Evolutionary conservation across 2,888 invertebrate genomes (phyloP).

Genomic region (Caenorhabditis sulstoni): DNA sequence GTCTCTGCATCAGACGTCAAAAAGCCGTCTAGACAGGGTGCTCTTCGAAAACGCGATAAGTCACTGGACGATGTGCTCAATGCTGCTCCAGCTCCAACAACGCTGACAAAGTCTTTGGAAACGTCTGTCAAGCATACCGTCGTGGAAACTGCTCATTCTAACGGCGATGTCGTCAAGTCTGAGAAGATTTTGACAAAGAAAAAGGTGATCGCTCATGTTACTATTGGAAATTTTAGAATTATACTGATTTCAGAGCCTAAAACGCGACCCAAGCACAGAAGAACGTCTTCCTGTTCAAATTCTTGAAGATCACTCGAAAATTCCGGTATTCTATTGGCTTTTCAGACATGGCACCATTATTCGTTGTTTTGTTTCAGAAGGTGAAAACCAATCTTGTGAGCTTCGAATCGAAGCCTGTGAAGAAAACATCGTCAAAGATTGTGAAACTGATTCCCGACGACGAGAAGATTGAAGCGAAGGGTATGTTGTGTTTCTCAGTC

Average conservation of each 20-base stretch:
- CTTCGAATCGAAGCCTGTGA: conserved; percentile 44
- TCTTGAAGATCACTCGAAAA: conserved; percentile 37
- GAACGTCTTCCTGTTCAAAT: conserved; percentile 29
- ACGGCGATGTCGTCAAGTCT: conserved; percentile 48
- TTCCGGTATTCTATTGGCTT: conserved; percentile 20
- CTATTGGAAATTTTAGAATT: no score
- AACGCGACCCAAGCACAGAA: conserved; percentile 16
- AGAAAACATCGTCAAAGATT: conserved; percentile 46
- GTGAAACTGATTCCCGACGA: conserved; percentile 41
- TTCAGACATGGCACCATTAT: not conserved
- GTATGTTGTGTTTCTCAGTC: not conserved
- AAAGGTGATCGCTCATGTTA: conserved; percentile 9
- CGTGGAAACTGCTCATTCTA: conserved; percentile 37
- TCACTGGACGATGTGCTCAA: conserved; percentile 53
- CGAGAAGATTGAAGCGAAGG: conserved; percentile 18
- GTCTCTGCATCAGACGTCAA: conserved; percentile 16
- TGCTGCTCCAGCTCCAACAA: conserved; percentile 45
- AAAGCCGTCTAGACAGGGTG: conserved; percentile 62
- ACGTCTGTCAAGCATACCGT: conserved; percentile 37
- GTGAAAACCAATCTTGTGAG: conserved; percentile 39
- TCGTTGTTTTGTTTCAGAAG: conserved; percentile 34
- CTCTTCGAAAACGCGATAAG: conserved; percentile 58
- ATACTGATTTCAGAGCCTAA: conserved; percentile 42
- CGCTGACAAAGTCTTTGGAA: conserved; percentile 33
- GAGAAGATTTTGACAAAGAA: conserved; percentile 49